Percentiles rank a stretch among this genome's conserved stretches.
phyloP scores from a whole-genome alignment of 2,113 vertebrate genomes.

The Cinclus mexicanus region DNA sequence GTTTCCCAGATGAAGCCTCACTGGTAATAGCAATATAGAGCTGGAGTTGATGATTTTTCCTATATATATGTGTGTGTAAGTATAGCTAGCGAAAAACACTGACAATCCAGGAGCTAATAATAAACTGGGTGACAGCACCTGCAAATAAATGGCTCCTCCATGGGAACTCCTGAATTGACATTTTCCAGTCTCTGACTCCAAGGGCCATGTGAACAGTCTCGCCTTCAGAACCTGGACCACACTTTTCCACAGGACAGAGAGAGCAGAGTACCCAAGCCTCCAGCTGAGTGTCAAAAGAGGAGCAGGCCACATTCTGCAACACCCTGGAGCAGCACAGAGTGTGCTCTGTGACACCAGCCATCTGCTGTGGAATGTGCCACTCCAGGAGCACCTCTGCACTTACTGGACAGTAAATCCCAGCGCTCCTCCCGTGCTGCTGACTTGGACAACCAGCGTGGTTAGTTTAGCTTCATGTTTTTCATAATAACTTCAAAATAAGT shows the following conservation, averaged over 20 bases:
- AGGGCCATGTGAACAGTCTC: neutral
- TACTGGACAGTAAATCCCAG: neutral
- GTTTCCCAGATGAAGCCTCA: neutral
- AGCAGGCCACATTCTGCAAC: neutral
- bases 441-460: neutral
- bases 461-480: neutral
- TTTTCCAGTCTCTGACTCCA: neutral
- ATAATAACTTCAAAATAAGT: neutral
- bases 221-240: neutral
- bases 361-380: neutral
- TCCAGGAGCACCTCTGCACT: neutral
- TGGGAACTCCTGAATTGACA: neutral
- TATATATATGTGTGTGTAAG: neutral
- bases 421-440: neutral
- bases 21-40: neutral
- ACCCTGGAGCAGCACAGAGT: neutral
- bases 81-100: neutral
- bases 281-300: neutral
- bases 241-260: neutral
- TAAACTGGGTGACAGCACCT: neutral
- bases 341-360: neutral
- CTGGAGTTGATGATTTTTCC: neutral
- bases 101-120: neutral
- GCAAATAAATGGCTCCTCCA: neutral
- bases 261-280: neutral